Evolutionary conservation across 2,797 vertebrate genomes (phyloP).

Genomic region (Sebastes goodei): DNA sequence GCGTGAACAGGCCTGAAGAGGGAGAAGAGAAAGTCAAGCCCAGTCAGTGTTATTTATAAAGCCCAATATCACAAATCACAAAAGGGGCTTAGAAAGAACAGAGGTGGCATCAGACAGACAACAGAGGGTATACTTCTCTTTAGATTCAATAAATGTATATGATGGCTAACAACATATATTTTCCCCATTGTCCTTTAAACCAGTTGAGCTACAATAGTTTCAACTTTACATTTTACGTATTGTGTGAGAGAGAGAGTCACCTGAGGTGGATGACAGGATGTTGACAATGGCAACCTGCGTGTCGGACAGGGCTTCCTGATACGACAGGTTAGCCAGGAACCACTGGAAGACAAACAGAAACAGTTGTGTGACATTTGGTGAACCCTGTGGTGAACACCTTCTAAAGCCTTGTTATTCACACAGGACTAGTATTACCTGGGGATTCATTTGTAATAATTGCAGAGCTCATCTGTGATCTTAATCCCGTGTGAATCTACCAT

Average conservation of each 20-base stretch:
- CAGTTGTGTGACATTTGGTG: background rate
- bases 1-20: constrained; percentile 90
- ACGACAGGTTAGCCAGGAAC: constrained; percentile 97
- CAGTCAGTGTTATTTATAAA: background rate
- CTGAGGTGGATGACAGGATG: constrained; percentile 95
- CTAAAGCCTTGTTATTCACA: too few relatives aligned
- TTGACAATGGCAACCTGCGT: constrained; percentile 96
- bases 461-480: background rate
- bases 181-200: background rate
- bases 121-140: background rate
- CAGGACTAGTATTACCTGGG: too few relatives aligned
- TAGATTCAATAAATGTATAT: background rate
- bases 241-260: constrained; percentile 70
- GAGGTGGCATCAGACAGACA: constrained; percentile 53
- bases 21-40: background rate
- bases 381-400: background rate
- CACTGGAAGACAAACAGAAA: constrained; percentile 82
- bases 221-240: background rate
- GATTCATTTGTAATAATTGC: background rate
- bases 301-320: constrained; percentile 95
- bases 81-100: constrained; percentile 16
- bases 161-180: background rate
- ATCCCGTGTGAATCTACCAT: too few relatives aligned
- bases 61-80: background rate
- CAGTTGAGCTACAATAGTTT: background rate